Evolutionary conservation across 2,797 vertebrate genomes (phyloP), one percentile per base, ranked within the genome.

Genomic region (Gymnoscopelus braueri): DNA sequence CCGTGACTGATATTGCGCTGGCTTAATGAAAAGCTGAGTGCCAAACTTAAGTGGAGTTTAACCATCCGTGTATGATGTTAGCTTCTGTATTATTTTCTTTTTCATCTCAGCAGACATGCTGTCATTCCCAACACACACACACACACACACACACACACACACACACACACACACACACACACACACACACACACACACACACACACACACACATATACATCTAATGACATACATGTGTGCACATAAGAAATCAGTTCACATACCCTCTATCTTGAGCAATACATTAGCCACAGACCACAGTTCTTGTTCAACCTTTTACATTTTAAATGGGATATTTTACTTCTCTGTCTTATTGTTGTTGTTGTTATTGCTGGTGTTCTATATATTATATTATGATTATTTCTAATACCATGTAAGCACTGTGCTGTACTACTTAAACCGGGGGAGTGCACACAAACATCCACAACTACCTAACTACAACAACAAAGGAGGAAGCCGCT

Each of bases 1-100:
- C 89, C 84, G 86, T 92, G 91, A 90, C 92, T 90, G 89, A 92
- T 88, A 82, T 90, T 86, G 85, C 85, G 75, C 83, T 88, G 88
- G 91, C 90, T 93, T 91, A 82, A 85, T 90, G 88, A 91, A 88
- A 92, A 93, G 90, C 91, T 90, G 89, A 90, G 89, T 92, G 92
- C 92, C 91, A 93, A 94, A 92, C 89, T 84, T 87, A 85, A 86
- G 84, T 84, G 80, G 87, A 91, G 83, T 86, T 89, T 74, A 56
- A 85, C 85, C 35, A 87, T 91, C 85, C 78, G 84, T 85, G 82
- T 88, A 80, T 75, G 62, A 77, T 70, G 35, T 86, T 82, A 82
- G 83, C 82, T 74, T 79, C 77, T 77, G 72, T 79, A 75, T 39
- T 39, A 6, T 88, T 88, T 88, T 69, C 65, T 82, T 82, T 88